Evolutionary conservation across 2,888 invertebrate genomes (phyloP), one percentile per base, ranked within the genome.

Genomic region (Sepiola atlantica): DNA sequence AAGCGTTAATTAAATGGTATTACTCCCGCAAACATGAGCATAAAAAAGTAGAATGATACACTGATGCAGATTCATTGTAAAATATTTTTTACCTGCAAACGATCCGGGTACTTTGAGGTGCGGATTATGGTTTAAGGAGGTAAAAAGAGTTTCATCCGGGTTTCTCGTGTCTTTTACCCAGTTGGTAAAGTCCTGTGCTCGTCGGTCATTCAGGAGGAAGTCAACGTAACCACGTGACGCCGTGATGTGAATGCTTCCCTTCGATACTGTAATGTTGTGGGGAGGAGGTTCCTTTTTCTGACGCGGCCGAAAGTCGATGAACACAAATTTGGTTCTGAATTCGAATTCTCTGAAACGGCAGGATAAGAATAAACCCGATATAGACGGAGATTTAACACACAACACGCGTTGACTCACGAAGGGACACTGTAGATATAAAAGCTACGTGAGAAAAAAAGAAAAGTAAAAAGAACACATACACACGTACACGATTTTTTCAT

Each of bases 101-200:
- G 96, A 95, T 0, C 97, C 96, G n/a, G 96, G 96, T 0, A 96
- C 96, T 16, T 94, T 95, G 0, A 96, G 95, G 24, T 95, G 95
- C 1, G 96, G 96, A 94, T 96, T 96, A 94, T 96, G 96, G 94
- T 96, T 96, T 35, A 97, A 95, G 14, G 96, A 95, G 0, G 96
- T 93, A 95, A 96, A 97, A 94, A 96, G 96, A 3, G 97, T 96
- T 94, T 97, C 97, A 94, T 97, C 97, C 0, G 97, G 96, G 4
- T 96, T 94, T 35, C 95, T 94, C 0, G 96, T 96, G 32, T 95
- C 95, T 54, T 95, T 95, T 16, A 96, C 95, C 97, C 97, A 97
- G 0, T 95, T 94, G 54, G 95, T 94, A 54, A 97, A 95, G 32
- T 95, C 95, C 14, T 94, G 93, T 10, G 96, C 96, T 90, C 94